These are phyloP conservation scores for Pseudopipra pipra DNA, from an alignment of 2,113 vertebrate genomes.

Conservation along the genomic window DNA sequence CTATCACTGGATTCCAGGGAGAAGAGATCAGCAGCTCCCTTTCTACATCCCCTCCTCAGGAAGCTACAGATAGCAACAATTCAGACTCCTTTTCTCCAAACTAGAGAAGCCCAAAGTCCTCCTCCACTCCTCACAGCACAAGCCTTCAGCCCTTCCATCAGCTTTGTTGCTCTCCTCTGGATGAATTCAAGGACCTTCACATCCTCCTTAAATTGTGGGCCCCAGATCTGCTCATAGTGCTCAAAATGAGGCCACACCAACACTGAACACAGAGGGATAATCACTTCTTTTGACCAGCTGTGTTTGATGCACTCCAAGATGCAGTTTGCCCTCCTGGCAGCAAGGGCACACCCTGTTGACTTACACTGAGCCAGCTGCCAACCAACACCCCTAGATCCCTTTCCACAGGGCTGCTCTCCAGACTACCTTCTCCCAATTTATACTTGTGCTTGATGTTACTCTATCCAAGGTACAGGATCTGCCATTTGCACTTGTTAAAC, in stretches of 20 bases:
- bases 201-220: neutral
- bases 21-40: neutral
- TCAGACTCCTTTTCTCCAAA: neutral
- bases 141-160: neutral
- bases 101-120: neutral
- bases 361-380: neutral
- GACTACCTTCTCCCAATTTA: neutral
- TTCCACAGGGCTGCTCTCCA: neutral
- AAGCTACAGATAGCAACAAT: neutral
- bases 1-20: neutral
- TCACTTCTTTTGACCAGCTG: rapidly evolving
- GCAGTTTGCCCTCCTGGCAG: neutral
- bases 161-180: neutral
- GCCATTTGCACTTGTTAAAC: neutral
- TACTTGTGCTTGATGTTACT: neutral
- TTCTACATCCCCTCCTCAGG: neutral
- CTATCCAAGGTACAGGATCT: neutral
- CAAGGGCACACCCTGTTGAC: neutral
- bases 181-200: neutral
- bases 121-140: neutral
- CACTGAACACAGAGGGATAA: neutral
- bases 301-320: neutral
- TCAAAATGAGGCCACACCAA: neutral
- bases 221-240: neutral
- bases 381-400: neutral